These are phyloP conservation scores for Eristalinus aeneus DNA, from an alignment of 2,888 invertebrate species.

Conservation along the genomic window DNA sequence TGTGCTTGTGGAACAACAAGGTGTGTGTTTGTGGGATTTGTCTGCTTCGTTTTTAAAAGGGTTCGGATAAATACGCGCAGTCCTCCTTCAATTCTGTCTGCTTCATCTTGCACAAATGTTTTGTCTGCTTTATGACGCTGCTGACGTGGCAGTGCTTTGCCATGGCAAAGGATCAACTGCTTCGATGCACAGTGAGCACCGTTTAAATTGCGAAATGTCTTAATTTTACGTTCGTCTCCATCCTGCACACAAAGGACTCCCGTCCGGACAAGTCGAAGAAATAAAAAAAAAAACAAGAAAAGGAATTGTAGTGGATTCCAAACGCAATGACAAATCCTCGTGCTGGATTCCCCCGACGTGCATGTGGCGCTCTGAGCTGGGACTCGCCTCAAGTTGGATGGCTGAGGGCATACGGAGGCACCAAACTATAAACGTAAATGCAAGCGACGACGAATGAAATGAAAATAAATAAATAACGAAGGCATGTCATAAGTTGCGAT, in stretches of 20 bases:
- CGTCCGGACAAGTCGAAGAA: neutral
- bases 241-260: neutral
- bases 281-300: neutral
- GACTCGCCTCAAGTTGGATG: slow-evolving; percentile 18
- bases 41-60: neutral
- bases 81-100: slow-evolving; percentile 31
- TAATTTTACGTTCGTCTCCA: slow-evolving; percentile 20
- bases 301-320: neutral
- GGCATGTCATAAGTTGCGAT: slow-evolving; percentile 65
- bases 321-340: slow-evolving; percentile 28
- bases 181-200: slow-evolving; percentile 17
- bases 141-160: neutral
- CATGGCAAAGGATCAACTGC: slow-evolving; percentile 42
- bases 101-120: neutral
- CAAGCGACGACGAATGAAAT: slow-evolving; percentile 59
- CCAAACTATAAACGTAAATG: slow-evolving; percentile 29
- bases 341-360: slow-evolving; percentile 15
- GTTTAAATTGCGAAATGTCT: slow-evolving; percentile 59
- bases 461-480: slow-evolving; percentile 70
- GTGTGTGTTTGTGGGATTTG: neutral
- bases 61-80: slow-evolving; percentile 24
- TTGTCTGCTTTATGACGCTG: slow-evolving; percentile 19
- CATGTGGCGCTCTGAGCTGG: neutral
- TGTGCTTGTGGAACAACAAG: slow-evolving; percentile 4
- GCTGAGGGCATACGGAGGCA: slow-evolving; percentile 20